phyloP scores from a whole-genome alignment of 2,888 invertebrate genomes.

The Branchipolynoe longqiensis region DNA sequence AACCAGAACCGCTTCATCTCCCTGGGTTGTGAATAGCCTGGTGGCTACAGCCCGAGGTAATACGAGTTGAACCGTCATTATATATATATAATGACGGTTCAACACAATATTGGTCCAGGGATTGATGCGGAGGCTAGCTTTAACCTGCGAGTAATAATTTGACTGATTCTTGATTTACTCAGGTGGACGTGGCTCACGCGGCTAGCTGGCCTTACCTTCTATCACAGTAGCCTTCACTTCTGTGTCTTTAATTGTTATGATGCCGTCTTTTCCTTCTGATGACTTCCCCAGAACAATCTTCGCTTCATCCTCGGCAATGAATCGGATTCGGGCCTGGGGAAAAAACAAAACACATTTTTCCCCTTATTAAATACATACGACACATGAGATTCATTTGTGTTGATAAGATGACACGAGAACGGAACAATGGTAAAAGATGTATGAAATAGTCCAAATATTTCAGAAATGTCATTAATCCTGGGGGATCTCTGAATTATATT shows the following conservation, averaged over 20 bases:
- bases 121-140: too few relatives aligned
- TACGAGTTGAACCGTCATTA: too few relatives aligned
- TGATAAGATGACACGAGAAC: not conserved
- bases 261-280: constrained; percentile 59
- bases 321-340: constrained; percentile 63
- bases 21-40: too few relatives aligned
- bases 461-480: too few relatives aligned
- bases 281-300: constrained; percentile 65
- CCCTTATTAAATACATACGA: not conserved
- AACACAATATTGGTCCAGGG: too few relatives aligned
- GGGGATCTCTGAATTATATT: not conserved
- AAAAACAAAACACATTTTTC: not conserved
- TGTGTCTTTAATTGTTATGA: constrained; percentile 64
- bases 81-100: too few relatives aligned
- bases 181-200: too few relatives aligned
- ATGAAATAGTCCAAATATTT: not conserved
- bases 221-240: constrained; percentile 64
- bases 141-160: too few relatives aligned
- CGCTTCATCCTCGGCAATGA: constrained; percentile 64
- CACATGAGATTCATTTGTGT: not conserved
- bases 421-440: not conserved
- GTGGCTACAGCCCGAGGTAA: too few relatives aligned
- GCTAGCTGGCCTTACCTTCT: constrained; percentile 64
- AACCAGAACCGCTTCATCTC: too few relatives aligned
- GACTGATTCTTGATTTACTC: too few relatives aligned